Evolutionary conservation across 2,888 invertebrate genomes (phyloP).

Genomic region (Mesorhabditis belari): DNA sequence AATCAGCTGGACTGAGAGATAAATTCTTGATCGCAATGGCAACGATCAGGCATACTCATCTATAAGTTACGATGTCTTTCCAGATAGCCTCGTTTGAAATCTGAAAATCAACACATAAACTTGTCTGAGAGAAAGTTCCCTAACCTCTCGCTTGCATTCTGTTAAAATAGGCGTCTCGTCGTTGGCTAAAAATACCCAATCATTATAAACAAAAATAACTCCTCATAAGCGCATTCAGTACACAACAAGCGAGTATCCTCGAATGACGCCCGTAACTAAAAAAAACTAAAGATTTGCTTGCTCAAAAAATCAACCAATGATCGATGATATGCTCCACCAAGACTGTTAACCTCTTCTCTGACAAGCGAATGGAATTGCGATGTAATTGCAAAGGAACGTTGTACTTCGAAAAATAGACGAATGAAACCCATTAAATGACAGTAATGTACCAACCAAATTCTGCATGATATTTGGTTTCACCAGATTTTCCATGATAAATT

Average conservation of each 20-base stretch:
- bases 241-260: conserved; percentile 18
- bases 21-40: not conserved
- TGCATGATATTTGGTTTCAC: conserved; percentile 11
- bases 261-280: conserved; percentile 17
- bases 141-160: not conserved
- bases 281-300: not conserved
- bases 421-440: not conserved
- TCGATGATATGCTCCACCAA: conserved; percentile 35
- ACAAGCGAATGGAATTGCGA: conserved; percentile 24
- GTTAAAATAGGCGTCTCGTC: not conserved
- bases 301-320: conserved; percentile 9
- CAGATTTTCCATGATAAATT: conserved; percentile 15
- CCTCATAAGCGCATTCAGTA: conserved; percentile 10
- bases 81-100: not conserved
- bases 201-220: not conserved
- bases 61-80: not conserved
- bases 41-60: not conserved
- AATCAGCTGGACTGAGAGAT: not conserved
- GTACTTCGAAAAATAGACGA: conserved; percentile 14
- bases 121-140: too few relatives aligned
- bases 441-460: conserved; percentile 18
- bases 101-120: too few relatives aligned
- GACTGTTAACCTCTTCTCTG: conserved; percentile 29
- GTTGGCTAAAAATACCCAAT: not conserved
- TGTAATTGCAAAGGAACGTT: conserved; percentile 18